Evolutionary conservation across 2,888 invertebrate genomes (phyloP).

Genomic region (Heliconius hortense): DNA sequence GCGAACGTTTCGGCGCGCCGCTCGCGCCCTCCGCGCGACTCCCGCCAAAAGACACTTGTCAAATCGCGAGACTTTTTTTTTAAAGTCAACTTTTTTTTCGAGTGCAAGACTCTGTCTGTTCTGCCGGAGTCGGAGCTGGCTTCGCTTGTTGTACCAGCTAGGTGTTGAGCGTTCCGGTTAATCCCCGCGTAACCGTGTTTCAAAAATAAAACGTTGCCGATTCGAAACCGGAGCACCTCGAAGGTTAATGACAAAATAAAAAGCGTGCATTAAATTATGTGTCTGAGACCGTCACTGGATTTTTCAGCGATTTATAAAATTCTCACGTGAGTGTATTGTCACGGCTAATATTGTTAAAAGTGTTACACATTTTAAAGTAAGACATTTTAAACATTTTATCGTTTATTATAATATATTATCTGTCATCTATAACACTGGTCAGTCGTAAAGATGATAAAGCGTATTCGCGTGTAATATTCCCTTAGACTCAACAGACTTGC

Average conservation of each 20-base stretch:
- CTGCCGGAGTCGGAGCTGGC: slow-evolving; percentile 35
- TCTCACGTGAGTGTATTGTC: slow-evolving; percentile 58
- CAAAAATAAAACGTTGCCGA: slow-evolving; percentile 79
- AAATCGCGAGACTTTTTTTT: slow-evolving; percentile 48
- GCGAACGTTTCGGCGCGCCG: slow-evolving; percentile 65
- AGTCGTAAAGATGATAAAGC: slow-evolving; percentile 25
- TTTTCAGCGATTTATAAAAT: slow-evolving; percentile 49
- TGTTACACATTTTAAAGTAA: background rate
- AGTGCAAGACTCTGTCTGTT: slow-evolving; percentile 17
- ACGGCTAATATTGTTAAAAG: slow-evolving; percentile 15
- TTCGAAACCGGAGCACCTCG: slow-evolving; percentile 78
- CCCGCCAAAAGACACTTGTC: slow-evolving; percentile 60
- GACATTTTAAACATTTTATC: background rate
- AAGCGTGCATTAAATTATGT: slow-evolving; percentile 74
- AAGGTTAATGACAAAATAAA: slow-evolving; percentile 81
- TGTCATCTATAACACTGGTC: slow-evolving; percentile 10
- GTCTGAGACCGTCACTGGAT: slow-evolving; percentile 61
- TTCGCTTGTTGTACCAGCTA: slow-evolving; percentile 48
- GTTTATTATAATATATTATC: slow-evolving; percentile 1
- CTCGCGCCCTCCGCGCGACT: slow-evolving; percentile 61
- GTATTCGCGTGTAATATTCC: slow-evolving; percentile 15
- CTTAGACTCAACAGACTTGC: slow-evolving; percentile 28
- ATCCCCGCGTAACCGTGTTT: slow-evolving; percentile 74
- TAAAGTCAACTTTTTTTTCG: slow-evolving; percentile 41
- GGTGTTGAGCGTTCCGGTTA: slow-evolving; percentile 56